Conservation (phyloP, 2,888 invertebrate species). For the Neoitamus cyanurus region DNA sequence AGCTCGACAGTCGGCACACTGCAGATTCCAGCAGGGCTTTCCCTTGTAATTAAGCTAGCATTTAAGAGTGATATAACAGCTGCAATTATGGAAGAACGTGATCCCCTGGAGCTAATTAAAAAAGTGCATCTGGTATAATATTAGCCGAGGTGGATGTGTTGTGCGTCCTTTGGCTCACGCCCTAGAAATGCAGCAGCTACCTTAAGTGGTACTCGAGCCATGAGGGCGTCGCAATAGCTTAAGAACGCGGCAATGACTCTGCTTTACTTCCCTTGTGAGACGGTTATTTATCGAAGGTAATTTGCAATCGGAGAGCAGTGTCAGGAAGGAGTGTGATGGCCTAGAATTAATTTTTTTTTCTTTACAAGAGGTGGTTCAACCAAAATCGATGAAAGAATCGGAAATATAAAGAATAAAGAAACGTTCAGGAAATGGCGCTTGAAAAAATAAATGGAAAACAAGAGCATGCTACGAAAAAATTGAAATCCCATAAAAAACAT, state of each 20-base stretch:
- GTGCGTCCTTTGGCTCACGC: background rate
- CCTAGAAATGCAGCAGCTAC: background rate
- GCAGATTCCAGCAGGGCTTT: background rate
- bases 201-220: background rate
- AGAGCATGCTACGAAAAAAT: no score
- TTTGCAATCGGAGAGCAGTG: background rate
- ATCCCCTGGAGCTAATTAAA: background rate
- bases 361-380: background rate
- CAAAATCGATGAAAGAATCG: no score
- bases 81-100: background rate
- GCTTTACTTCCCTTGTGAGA: background rate
- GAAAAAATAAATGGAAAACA: no score
- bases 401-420: no score
- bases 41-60: background rate
- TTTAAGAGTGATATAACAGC: background rate
- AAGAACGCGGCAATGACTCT: background rate
- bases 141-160: background rate
- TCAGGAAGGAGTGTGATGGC: background rate
- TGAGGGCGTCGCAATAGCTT: background rate
- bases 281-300: background rate
- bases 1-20: background rate
- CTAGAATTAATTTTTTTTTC: background rate
- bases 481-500: no score
- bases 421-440: no score
- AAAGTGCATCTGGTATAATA: background rate